A percentile compares a stretch with the other conserved stretches of the same genome.
phyloP scores from a whole-genome alignment of 2,113 vertebrate species.

The Phocoena phocoena region DNA sequence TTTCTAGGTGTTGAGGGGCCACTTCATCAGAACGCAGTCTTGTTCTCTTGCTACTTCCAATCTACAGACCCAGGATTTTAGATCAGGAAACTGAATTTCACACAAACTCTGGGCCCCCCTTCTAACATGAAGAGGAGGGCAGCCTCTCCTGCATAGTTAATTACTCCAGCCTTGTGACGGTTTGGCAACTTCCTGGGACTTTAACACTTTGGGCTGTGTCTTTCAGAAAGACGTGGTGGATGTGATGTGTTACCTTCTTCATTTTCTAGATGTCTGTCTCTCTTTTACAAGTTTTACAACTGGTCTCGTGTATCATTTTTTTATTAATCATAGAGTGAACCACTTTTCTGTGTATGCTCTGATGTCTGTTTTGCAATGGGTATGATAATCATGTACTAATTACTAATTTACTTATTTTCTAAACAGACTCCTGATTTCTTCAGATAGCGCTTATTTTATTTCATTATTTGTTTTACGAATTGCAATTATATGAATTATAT shows the following conservation, averaged over 20 bases:
- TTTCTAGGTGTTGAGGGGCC: not conserved
- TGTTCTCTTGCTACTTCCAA: not conserved
- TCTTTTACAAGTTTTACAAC: not conserved
- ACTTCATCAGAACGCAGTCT: not conserved
- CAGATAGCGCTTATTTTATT: not conserved
- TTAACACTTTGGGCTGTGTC: not conserved
- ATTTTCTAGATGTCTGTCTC: not conserved
- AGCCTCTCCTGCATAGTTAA: not conserved
- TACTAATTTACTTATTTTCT: constrained; percentile 46
- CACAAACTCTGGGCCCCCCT: not conserved
- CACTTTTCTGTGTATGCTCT: not conserved
- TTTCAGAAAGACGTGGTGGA: not conserved
- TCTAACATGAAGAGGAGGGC: not conserved
- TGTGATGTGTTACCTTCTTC: not conserved
- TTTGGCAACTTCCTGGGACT: not conserved
- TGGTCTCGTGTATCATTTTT: not conserved
- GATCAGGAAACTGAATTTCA: not conserved
- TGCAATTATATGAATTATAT: not conserved
- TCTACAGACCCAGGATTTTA: not conserved
- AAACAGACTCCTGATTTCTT: not conserved
- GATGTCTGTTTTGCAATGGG: not conserved
- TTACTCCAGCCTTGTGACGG: not conserved
- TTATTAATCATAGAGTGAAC: not conserved
- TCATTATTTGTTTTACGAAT: not conserved
- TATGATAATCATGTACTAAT: not conserved